Conservation (phyloP, 2,888 invertebrate species). For the Sepiola atlantica region DNA sequence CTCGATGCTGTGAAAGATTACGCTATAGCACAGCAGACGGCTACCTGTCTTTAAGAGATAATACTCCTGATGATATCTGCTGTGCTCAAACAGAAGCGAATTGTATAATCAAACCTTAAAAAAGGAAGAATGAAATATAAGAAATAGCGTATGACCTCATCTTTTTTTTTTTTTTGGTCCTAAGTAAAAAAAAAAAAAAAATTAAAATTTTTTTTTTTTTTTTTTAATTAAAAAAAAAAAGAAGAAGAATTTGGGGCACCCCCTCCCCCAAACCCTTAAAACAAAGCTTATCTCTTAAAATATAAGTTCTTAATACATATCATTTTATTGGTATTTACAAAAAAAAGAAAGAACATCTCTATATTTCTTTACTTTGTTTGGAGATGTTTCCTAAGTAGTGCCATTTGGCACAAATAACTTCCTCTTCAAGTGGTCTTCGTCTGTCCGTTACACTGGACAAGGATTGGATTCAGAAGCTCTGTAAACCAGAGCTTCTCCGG, state of each 20-base stretch:
- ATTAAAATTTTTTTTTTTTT: too few species aligned
- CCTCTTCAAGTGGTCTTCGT: constrained; percentile 43
- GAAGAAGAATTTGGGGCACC: too few species aligned
- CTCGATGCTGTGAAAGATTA: neutral
- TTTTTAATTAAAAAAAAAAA: neutral
- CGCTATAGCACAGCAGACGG: neutral
- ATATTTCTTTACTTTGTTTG: neutral
- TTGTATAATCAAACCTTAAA: neutral
- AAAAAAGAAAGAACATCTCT: too few species aligned
- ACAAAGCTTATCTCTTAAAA: neutral
- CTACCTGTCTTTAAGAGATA: neutral
- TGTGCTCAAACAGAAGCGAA: neutral
- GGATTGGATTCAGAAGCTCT: constrained; percentile 13
- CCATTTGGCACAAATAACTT: neutral
- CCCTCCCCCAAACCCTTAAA: neutral
- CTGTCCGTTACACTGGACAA: constrained; percentile 21
- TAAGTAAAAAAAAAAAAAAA: neutral
- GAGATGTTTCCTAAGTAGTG: neutral
- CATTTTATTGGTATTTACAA: neutral
- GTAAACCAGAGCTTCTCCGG: constrained; percentile 33
- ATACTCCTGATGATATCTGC: neutral
- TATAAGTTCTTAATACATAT: neutral
- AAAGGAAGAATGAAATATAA: neutral
- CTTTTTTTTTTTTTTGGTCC: neutral
- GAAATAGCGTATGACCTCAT: neutral